Evolutionary conservation across 1,140 invertebrate genomes (phyloP), one percentile per base, ranked within the genome.

Genomic region (Mizuhopecten yessoensis): DNA sequence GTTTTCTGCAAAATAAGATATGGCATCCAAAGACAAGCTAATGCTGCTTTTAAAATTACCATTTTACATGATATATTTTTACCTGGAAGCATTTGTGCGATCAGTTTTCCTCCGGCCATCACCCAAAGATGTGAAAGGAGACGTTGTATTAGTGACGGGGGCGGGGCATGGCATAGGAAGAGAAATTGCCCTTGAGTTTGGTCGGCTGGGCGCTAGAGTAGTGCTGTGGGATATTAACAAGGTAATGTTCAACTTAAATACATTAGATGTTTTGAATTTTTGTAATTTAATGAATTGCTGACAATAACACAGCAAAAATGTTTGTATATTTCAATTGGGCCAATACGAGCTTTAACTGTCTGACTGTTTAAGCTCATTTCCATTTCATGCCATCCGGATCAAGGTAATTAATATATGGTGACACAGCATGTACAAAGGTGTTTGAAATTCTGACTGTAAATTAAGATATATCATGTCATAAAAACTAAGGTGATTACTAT

Each of bases 221-320:
- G 98, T 99, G 15, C 97, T 99, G 49, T 99, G 98, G 98, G 99
- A 99, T 97, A 97, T 99, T 87, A 99, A 99, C 96, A 97, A 98
- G 97, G 97, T 98, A 97, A 90, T 34, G 15, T 45, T 75, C 23
- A 15, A 39, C 36, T 39, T 5, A 39, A 39, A 39, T 39, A 39
- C 36, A 5, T 39, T 39, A n/a, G n/a, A n/a, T n/a, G n/a, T n/a
- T n/a, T n/a, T n/a, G n/a, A n/a, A n/a, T n/a, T n/a, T n/a, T n/a
- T n/a, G n/a, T n/a, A n/a, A n/a, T n/a, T n/a, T n/a, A n/a, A n/a
- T n/a, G n/a, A n/a, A n/a, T n/a, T n/a, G n/a, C n/a, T n/a, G n/a
- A n/a, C n/a, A n/a, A n/a, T n/a, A n/a, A n/a, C n/a, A n/a, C n/a
- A n/a, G n/a, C n/a, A n/a, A n/a, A n/a, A n/a, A n/a, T n/a, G n/a